Conservation (phyloP, 1,140 invertebrate genomes). For the Camponotus pennsylvanicus region DNA sequence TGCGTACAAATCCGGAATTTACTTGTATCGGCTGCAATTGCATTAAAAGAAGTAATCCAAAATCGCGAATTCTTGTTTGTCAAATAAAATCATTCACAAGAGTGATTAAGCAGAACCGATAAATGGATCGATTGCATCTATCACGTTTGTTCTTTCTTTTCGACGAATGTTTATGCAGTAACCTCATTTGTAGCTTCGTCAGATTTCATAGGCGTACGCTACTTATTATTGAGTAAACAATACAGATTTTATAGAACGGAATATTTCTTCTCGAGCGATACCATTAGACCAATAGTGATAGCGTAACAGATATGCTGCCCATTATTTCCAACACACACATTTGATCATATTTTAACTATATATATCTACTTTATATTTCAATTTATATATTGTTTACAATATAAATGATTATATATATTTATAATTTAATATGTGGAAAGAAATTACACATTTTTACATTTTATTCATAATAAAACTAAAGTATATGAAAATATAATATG, state of each 20-base stretch:
- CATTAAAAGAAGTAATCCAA: background rate
- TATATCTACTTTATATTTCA: background rate
- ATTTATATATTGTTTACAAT: background rate
- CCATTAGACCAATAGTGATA: background rate
- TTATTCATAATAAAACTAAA: background rate
- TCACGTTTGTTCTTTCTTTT: conserved; percentile 4
- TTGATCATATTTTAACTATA: background rate
- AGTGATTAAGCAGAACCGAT: background rate
- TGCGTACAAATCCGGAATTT: background rate
- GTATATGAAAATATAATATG: background rate
- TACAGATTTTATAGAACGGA: background rate
- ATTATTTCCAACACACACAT: background rate
- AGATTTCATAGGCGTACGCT: background rate
- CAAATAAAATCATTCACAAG: conserved; percentile 24
- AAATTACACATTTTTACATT: background rate
- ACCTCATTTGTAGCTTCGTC: conserved; percentile 1
- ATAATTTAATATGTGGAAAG: conserved; percentile 7
- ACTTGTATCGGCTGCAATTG: conserved; percentile 4
- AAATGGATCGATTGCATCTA: conserved; percentile 12
- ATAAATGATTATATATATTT: background rate
- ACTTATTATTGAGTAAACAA: conserved; percentile 26
- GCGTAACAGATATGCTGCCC: background rate
- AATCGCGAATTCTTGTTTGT: background rate
- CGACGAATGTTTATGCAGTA: background rate
- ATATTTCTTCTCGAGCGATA: conserved; percentile 7